Percentiles rank a stretch among this genome's conserved stretches.
These are phyloP conservation scores for Saccostrea cuccullata DNA, from an alignment of 1,140 invertebrate genomes.

Conservation along the genomic window DNA sequence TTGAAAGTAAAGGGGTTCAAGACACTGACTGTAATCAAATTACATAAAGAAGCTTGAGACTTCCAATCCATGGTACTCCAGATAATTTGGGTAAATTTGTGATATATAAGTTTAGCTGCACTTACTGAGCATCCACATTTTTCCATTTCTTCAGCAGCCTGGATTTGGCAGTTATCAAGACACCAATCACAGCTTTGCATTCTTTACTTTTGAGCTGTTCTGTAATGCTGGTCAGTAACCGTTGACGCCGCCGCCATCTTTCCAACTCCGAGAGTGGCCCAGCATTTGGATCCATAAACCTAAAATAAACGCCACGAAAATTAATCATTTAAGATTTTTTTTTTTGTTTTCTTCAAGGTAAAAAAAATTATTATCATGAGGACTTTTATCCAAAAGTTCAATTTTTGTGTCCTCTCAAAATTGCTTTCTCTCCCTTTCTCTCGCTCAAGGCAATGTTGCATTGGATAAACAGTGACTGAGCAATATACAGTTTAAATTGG, in stretches of 20 bases:
- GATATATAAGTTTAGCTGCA: not conserved
- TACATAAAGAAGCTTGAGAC: too few relatives aligned
- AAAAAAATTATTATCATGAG: not conserved
- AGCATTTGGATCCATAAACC: conserved; percentile 78
- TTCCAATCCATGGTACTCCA: too few relatives aligned
- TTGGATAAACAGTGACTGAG: too few relatives aligned
- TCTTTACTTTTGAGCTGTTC: conserved; percentile 79
- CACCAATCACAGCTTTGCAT: conserved; percentile 78
- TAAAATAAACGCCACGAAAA: conserved; percentile 29
- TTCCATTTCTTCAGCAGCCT: conserved; percentile 78
- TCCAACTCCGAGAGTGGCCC: conserved; percentile 78
- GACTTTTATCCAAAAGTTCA: too few relatives aligned
- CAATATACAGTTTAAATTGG: too few relatives aligned
- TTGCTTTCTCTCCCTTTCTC: not conserved
- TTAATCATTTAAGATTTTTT: conserved; percentile 49
- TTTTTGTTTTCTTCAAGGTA: not conserved
- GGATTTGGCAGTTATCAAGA: conserved; percentile 78
- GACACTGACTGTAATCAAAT: too few relatives aligned
- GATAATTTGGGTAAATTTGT: too few relatives aligned
- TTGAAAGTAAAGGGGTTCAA: too few relatives aligned
- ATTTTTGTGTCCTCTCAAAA: not conserved
- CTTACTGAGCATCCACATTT: conserved; percentile 76
- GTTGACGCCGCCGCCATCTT: conserved; percentile 75
- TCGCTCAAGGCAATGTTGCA: not conserved
- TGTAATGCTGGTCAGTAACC: conserved; percentile 75